Conservation (phyloP, 2,797 vertebrate species). For the Cyclopterus lumpus region DNA sequence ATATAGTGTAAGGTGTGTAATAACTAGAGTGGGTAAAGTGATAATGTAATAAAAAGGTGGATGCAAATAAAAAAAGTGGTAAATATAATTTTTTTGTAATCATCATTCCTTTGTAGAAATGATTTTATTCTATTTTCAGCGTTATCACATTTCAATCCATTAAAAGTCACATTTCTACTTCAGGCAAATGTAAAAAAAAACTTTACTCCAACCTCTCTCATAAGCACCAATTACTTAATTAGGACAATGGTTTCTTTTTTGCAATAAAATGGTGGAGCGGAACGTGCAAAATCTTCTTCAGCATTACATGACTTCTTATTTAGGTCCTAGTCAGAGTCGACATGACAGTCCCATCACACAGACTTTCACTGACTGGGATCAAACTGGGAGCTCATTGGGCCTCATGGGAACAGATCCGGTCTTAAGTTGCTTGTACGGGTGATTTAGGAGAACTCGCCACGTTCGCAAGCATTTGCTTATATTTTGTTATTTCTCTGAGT, state of each 20-base stretch:
- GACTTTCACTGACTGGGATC: neutral
- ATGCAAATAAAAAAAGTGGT: constrained; percentile 1
- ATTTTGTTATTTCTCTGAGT: neutral
- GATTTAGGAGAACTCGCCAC: neutral
- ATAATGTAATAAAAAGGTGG: neutral
- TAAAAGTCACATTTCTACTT: neutral
- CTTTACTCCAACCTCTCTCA: neutral
- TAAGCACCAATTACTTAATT: neutral
- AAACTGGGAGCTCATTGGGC: neutral
- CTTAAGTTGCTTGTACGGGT: too few relatives aligned
- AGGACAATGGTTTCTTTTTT: too few relatives aligned
- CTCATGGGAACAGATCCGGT: too few relatives aligned
- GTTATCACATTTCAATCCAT: neutral
- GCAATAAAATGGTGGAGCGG: neutral
- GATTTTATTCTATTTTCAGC: neutral
- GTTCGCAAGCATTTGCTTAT: neutral
- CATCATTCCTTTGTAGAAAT: neutral
- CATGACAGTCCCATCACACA: neutral
- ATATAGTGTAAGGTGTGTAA: neutral
- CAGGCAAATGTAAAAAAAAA: neutral
- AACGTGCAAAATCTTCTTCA: neutral
- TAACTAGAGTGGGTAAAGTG: neutral
- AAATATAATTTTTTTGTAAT: neutral
- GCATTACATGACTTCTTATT: neutral
- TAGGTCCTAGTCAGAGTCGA: neutral